phyloP scores from a whole-genome alignment of 1,140 invertebrate genomes.

The Lucilia sericata region DNA sequence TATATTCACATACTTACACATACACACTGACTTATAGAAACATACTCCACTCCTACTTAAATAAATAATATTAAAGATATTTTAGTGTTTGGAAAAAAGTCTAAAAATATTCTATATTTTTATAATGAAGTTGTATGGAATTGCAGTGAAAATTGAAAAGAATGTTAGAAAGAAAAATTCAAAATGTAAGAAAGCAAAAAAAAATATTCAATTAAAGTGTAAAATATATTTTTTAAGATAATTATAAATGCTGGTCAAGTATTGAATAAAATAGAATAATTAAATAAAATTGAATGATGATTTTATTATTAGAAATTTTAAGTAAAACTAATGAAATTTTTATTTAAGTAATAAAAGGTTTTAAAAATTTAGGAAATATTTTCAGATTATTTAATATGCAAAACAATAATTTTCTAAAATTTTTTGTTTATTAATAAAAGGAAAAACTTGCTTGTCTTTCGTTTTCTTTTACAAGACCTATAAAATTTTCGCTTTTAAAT shows the following conservation, averaged over 20 bases:
- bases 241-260: conserved; percentile 26
- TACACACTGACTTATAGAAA: not conserved
- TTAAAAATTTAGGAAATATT: too few species aligned
- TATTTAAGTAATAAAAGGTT: too few species aligned
- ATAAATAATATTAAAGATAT: conserved; percentile 7
- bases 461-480: too few species aligned
- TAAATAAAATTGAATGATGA: not conserved
- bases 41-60: not conserved
- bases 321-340: too few species aligned
- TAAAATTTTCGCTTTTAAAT: too few species aligned
- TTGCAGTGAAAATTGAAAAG: not conserved
- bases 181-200: not conserved
- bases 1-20: not conserved
- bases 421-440: too few species aligned
- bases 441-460: too few species aligned
- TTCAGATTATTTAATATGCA: too few species aligned
- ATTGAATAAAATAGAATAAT: conserved; percentile 13
- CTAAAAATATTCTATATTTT: not conserved
- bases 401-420: too few species aligned
- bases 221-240: not conserved
- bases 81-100: not conserved
- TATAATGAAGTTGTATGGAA: conserved; percentile 12
- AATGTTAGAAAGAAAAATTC: not conserved
- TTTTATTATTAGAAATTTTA: not conserved
- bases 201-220: conserved; percentile 14